Percentiles rank a stretch among this genome's conserved stretches.
These are phyloP conservation scores for Anguilla anguilla DNA, from an alignment of 2,797 vertebrate species.

Conservation along the genomic window DNA sequence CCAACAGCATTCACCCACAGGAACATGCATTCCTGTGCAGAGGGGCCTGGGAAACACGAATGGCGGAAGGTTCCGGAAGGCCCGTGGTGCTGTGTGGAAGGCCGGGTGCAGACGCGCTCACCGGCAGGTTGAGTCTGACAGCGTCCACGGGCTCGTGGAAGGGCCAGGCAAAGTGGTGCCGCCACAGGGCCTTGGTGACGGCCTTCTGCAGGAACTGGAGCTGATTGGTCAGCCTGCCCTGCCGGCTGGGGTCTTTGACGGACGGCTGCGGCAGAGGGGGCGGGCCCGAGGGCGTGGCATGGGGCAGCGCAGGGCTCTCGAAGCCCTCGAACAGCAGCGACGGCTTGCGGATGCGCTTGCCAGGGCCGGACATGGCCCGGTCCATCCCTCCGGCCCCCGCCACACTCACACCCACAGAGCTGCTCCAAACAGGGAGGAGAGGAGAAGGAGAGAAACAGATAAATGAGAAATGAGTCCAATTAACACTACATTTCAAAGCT, in stretches of 20 bases:
- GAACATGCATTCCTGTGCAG: neutral
- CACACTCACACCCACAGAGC: constrained; percentile 63
- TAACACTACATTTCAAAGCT: neutral
- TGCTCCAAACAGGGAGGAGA: constrained; percentile 62
- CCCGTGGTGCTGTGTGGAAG: neutral
- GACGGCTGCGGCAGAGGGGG: constrained; percentile 70
- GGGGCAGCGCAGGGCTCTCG: constrained; percentile 85
- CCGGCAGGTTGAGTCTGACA: constrained; percentile 83
- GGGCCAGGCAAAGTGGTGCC: constrained; percentile 93
- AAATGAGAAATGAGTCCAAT: neutral
- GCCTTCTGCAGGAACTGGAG: constrained; percentile 90
- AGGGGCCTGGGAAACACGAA: neutral
- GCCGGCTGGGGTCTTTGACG: constrained; percentile 81
- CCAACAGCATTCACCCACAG: neutral
- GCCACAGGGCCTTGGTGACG: constrained; percentile 88
- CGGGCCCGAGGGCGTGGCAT: constrained; percentile 65
- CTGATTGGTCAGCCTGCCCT: constrained; percentile 86
- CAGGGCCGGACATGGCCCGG: constrained; percentile 67
- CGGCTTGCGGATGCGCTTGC: constrained; percentile 93
- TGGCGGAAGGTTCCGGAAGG: neutral
- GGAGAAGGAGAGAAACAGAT: neutral
- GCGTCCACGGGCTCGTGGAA: constrained; percentile 91
- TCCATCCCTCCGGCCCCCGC: constrained; percentile 67
- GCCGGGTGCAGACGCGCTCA: constrained; percentile 54
- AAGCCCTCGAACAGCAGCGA: constrained; percentile 93